Base-by-base conservation (phyloP, 1,140 invertebrate genomes). In the Physella acuta region DNA sequence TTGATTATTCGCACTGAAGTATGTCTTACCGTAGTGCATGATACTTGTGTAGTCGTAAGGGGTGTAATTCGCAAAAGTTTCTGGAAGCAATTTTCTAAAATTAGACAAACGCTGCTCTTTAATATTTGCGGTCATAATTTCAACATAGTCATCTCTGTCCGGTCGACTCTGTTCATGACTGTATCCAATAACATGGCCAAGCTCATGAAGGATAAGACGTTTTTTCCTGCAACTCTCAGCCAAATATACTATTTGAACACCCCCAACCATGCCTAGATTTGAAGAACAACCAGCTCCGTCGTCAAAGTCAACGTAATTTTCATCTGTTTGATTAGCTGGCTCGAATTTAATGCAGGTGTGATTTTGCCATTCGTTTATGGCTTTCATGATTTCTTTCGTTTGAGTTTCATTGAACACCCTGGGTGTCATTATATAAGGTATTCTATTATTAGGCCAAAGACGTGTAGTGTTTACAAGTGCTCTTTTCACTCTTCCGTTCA, bases 11-110 rank as follows among this genome's bases (percentile, higher is more conserved):
- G 17, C 16, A 1, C 49, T 53, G 59, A 76, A 76, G 1, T 59
- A 51, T 71, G 72, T 8, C 53, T 24, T 31, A 3, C 75, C 95
- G 82, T 99, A 99, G 80, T 99, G 97, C 97, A 99, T 99, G 69
- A 98, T 97, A 56, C 80, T 82, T 3, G 37, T 34, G 74, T 96
- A 98, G 82, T 99, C 97, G 78, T 99, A 99, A 0, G 92, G 90
- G 70, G 94, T 87, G 33, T 97, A 85, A 0, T 94, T 95, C 76
- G 98, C 93, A 0, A 98, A 94, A 85, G 97, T 94, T 71, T 95
- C 93, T 2, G 91, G 89, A 14, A 93, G 94, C 34, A 97, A 85
- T 84, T 95, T 97, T 79, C 98, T 95, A 85, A 99, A 98, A 83
- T 98, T 98, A 84, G 97, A 98, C 77, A 97, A 20, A 0, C 74